These are phyloP conservation scores for Callyntrura sp. DNA, from an alignment of 2,888 invertebrate species.

Conservation along the genomic window DNA sequence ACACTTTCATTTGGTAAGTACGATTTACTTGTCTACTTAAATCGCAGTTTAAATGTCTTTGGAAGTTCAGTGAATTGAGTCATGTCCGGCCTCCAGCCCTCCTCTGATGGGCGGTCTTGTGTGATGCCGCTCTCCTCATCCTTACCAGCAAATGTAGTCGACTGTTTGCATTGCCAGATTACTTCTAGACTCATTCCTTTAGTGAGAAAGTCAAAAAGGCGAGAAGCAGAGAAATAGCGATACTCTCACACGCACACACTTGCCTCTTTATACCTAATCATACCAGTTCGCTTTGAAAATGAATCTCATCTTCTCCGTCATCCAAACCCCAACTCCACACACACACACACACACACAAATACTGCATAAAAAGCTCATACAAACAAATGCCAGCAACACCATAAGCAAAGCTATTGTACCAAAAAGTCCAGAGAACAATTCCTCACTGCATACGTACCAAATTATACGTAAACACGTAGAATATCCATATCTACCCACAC, in stretches of 20 bases:
- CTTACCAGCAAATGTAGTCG: constrained; percentile 33
- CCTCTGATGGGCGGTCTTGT: constrained; percentile 75
- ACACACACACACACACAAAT: too few relatives aligned
- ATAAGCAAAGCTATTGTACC: too few relatives aligned
- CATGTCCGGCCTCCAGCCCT: constrained; percentile 73
- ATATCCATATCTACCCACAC: too few relatives aligned
- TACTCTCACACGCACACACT: not conserved
- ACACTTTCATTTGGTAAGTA: too few relatives aligned
- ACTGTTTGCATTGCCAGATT: constrained; percentile 49
- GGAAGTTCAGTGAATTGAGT: constrained; percentile 67
- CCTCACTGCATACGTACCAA: too few relatives aligned
- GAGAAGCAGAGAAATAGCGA: constrained; percentile 47
- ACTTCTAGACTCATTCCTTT: constrained; percentile 48
- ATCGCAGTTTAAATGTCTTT: constrained; percentile 69
- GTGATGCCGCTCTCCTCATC: constrained; percentile 46
- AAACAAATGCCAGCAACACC: too few relatives aligned
- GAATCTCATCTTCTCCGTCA: constrained; percentile 31
- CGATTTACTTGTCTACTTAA: too few relatives aligned
- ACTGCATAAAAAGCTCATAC: too few relatives aligned
- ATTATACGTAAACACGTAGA: too few relatives aligned
- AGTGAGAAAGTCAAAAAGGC: constrained; percentile 23
- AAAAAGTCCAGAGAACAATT: too few relatives aligned
- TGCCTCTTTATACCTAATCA: constrained; percentile 8
- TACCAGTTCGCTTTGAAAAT: not conserved
- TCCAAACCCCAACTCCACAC: too few relatives aligned